These are phyloP conservation scores for Aphrocallistes beatrix DNA, from an alignment of 37 sponge, comb jelly and placozoan species.

Conservation along the genomic window DNA sequence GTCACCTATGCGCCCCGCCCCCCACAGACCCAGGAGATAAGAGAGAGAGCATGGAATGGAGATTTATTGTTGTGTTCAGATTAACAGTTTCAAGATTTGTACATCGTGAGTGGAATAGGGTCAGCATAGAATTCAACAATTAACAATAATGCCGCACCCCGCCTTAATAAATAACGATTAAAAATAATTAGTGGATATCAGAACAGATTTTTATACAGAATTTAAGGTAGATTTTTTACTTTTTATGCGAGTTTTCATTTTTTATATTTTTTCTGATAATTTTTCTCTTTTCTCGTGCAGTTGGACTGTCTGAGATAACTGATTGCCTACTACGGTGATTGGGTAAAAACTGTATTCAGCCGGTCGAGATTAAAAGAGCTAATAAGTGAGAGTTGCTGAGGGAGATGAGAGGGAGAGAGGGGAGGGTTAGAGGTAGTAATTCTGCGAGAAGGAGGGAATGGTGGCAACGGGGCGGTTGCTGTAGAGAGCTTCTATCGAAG, in stretches of 20 bases:
- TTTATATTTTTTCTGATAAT: neutral
- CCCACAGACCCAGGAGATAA: too few species aligned
- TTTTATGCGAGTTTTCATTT: neutral
- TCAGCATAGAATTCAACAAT: neutral
- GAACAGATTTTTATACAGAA: slow-evolving; percentile 13
- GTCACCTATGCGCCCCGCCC: too few species aligned
- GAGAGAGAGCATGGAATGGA: neutral
- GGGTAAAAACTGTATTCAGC: neutral
- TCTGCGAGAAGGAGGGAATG: neutral
- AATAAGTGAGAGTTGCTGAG: neutral
- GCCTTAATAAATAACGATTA: neutral
- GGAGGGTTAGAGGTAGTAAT: neutral
- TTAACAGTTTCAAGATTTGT: slow-evolving; percentile 16
- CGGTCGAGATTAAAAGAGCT: neutral
- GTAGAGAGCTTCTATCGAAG: neutral
- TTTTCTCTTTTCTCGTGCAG: neutral
- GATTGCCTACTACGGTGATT: neutral
- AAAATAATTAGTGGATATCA: neutral
- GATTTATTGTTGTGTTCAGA: slow-evolving; percentile 16
- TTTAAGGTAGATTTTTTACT: neutral
- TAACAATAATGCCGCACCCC: neutral
- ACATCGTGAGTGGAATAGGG: slow-evolving; percentile 13
- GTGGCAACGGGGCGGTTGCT: neutral
- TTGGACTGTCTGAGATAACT: neutral
- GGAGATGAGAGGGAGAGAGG: too few species aligned